Conservation (phyloP, 2,113 vertebrate genomes). For the Aptenodytes forsteri region DNA sequence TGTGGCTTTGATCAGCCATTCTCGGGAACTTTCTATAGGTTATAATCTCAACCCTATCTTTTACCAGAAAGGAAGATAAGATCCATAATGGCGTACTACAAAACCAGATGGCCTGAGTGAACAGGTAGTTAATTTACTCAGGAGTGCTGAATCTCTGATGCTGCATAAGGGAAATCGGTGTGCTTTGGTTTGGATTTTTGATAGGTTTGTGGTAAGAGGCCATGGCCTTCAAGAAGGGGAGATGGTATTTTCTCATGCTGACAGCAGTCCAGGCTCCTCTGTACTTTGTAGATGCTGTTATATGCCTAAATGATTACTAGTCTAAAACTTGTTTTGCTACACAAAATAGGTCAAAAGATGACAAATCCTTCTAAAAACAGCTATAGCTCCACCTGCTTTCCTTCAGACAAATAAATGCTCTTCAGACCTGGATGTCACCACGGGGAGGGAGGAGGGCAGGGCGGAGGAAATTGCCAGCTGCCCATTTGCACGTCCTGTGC, state of each 20-base stretch:
- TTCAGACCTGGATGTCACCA: neutral
- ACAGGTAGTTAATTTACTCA: neutral
- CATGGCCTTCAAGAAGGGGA: neutral
- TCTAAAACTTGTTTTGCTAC: neutral
- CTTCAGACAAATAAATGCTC: neutral
- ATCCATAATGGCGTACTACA: fast-evolving
- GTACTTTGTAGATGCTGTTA: neutral
- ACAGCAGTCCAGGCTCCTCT: neutral
- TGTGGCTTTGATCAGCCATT: neutral
- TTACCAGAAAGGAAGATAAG: neutral
- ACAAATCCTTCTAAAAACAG: neutral
- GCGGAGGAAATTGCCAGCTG: fast-evolving
- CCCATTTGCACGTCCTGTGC: fast-evolving
- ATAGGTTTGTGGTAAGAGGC: neutral
- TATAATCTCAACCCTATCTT: neutral
- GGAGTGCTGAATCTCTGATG: neutral
- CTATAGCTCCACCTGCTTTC: neutral
- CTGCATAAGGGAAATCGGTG: neutral
- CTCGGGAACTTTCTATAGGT: neutral
- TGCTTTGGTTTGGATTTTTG: neutral
- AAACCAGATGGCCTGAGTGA: neutral
- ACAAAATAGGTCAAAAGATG: neutral
- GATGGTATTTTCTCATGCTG: neutral
- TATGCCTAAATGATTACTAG: neutral
- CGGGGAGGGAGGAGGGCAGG: neutral